Base-by-base conservation (phyloP, 2,888 invertebrate genomes). In the Arenicola marina region DNA sequence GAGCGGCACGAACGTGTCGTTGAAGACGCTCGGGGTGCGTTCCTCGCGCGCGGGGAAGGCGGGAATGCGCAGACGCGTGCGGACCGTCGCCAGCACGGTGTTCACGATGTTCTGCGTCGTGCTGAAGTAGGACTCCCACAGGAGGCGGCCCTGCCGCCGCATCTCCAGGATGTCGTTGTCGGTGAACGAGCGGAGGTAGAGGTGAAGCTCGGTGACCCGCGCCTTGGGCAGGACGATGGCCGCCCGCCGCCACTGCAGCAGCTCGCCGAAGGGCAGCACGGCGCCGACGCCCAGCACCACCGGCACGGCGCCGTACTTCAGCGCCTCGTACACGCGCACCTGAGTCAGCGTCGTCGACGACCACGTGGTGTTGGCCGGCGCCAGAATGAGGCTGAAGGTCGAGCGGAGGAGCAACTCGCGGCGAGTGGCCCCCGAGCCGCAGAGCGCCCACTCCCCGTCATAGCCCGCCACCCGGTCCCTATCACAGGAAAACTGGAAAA, bases 121-220 rank as follows among this genome's bases (percentile, higher is more conserved):
- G 62, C 93, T 91, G 56, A 96, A 86, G 84, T 96, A 97, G 44
- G 91, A 88, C 82, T 97, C 95, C 91, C 94, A 96, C 53, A 95
- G 87, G 58, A 92, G 85, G 48, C 95, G 88, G 0, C 95, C 95
- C 75, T 94, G 93, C 55, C 92, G 87, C 1, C 95, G 88, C 86
- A 96, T 88, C 43, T 89, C 85, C 62, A 78, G 83, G 56, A 97
- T 85, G 57, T 68, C 68, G 11, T 55, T 61, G 29, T 68, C 68
- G 24, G 54, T 89, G 63, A 95, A 87, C 0, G 95, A 90, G 29
- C 95, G 88, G 61, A 97, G 80, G 11, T 95, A 84, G 77, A 95
- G 95, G 81, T 95, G 95, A 70, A 98, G 85, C 83, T 99, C 98
- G 0, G 95, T 90, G 2, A 85, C 75, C 31, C 86, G 73, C 4